These are phyloP conservation scores for Indicator indicator DNA, from an alignment of 2,113 vertebrate species.

Conservation along the genomic window DNA sequence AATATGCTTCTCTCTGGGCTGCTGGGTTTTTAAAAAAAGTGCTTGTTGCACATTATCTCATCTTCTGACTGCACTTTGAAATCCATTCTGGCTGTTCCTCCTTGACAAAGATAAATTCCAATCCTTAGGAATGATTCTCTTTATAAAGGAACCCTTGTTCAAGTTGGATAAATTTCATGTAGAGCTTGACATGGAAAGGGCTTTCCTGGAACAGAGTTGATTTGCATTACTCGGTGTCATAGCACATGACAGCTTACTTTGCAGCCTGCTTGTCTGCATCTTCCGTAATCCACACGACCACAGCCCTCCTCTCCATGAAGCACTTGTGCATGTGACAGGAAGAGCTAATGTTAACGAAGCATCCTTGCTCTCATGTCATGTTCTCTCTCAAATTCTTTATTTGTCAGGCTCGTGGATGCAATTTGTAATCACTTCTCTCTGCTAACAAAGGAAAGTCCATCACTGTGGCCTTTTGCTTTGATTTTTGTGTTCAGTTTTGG, in stretches of 20 bases:
- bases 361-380: neutral
- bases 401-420: neutral
- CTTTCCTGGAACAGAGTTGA: slow-evolving; percentile 42
- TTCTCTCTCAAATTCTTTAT: neutral
- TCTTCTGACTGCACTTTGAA: slow-evolving; percentile 28
- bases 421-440: neutral
- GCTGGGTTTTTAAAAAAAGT: neutral
- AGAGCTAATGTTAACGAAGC: slow-evolving; percentile 19
- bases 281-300: neutral
- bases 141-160: slow-evolving; percentile 47
- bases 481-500: neutral
- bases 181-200: slow-evolving; percentile 23
- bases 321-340: neutral
- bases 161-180: slow-evolving; percentile 41
- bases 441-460: slow-evolving; percentile 7
- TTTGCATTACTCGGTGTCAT: slow-evolving; percentile 35
- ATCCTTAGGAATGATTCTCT: slow-evolving; percentile 30
- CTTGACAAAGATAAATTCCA: slow-evolving; percentile 26
- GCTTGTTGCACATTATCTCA: slow-evolving; percentile 26
- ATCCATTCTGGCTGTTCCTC: slow-evolving; percentile 8
- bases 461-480: neutral
- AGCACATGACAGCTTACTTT: slow-evolving; percentile 47
- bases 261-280: slow-evolving; percentile 4
- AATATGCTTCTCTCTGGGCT: neutral
- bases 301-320: neutral